These are phyloP conservation scores for Montipora sp. DNA, from an alignment of 64 coral and sea anemone species.

Conservation along the genomic window DNA sequence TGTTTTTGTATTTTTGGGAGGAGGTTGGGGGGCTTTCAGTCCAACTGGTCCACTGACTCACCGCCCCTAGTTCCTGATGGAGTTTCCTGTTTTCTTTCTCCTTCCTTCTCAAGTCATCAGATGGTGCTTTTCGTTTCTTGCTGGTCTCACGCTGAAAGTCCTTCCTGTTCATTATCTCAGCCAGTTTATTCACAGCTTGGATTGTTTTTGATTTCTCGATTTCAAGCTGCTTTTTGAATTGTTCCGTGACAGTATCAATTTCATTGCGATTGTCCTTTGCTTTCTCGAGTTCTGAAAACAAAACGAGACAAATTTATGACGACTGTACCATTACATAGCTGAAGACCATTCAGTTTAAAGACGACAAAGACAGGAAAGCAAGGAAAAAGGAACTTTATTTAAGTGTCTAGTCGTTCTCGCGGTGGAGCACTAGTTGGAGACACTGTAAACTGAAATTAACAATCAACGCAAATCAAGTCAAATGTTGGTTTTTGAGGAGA, in stretches of 20 bases:
- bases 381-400: too few relatives aligned
- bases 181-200: slow-evolving; percentile 96
- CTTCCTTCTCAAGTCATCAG: slow-evolving; percentile 82
- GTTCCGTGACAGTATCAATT: slow-evolving; percentile 75
- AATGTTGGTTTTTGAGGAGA: too few relatives aligned
- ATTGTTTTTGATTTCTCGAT: slow-evolving; percentile 82
- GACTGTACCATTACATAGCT: too few relatives aligned
- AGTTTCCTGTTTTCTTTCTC: slow-evolving; percentile 93
- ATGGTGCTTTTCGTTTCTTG: slow-evolving; percentile 78
- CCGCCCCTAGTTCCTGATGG: slow-evolving; percentile 81
- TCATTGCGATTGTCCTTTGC: slow-evolving; percentile 82
- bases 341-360: too few relatives aligned
- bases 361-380: too few relatives aligned
- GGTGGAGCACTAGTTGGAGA: too few relatives aligned
- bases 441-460: too few relatives aligned
- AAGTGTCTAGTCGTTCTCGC: too few relatives aligned
- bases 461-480: too few relatives aligned
- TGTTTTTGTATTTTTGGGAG: too few relatives aligned
- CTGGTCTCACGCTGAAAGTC: slow-evolving; percentile 79
- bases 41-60: slow-evolving; percentile 23
- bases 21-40: too few relatives aligned
- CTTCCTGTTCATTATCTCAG: slow-evolving; percentile 98
- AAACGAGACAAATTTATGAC: neutral
- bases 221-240: slow-evolving; percentile 65
- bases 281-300: slow-evolving; percentile 79